phyloP scores from a whole-genome alignment of 2,113 vertebrate genomes.

The Cyphomyrus discorhynchus region DNA sequence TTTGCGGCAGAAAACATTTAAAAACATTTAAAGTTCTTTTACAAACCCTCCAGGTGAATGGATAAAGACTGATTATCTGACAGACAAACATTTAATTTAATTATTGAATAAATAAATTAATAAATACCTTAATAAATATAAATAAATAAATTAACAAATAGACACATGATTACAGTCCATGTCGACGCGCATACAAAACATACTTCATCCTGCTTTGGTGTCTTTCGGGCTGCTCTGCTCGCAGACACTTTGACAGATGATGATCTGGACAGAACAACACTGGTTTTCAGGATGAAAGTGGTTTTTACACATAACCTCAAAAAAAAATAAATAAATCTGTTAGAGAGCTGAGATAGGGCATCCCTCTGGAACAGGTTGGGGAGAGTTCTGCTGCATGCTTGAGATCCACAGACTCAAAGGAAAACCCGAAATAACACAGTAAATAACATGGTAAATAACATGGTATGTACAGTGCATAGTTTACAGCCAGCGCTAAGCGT shows the following conservation, averaged over 20 bases:
- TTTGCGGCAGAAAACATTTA: background rate
- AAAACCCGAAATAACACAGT: slow-evolving; percentile 23
- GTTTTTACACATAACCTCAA: background rate
- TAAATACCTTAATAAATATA: slow-evolving; percentile 42
- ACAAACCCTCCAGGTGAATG: background rate
- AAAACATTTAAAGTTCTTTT: background rate
- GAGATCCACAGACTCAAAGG: slow-evolving; percentile 33
- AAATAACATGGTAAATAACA: slow-evolving; percentile 34
- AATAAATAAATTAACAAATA: slow-evolving; percentile 46
- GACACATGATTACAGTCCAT: slow-evolving; percentile 33
- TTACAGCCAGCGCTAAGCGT: slow-evolving; percentile 60
- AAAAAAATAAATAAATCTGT: background rate
- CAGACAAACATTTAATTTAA: slow-evolving; percentile 21
- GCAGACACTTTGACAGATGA: background rate
- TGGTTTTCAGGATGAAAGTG: background rate
- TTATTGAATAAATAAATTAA: slow-evolving; percentile 27
- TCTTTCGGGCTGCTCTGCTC: background rate
- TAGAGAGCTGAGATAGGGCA: background rate
- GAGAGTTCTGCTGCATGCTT: slow-evolving; percentile 47
- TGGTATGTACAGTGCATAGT: slow-evolving; percentile 73
- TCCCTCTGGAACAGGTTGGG: slow-evolving; percentile 32
- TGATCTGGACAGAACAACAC: background rate
- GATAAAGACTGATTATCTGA: slow-evolving; percentile 16
- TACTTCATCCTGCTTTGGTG: background rate
- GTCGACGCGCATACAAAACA: background rate